A percentile compares a stretch with the other conserved stretches of the same genome.
Conservation (phyloP, 2,797 vertebrate species). For the Pteronotus mesoamericanus region DNA sequence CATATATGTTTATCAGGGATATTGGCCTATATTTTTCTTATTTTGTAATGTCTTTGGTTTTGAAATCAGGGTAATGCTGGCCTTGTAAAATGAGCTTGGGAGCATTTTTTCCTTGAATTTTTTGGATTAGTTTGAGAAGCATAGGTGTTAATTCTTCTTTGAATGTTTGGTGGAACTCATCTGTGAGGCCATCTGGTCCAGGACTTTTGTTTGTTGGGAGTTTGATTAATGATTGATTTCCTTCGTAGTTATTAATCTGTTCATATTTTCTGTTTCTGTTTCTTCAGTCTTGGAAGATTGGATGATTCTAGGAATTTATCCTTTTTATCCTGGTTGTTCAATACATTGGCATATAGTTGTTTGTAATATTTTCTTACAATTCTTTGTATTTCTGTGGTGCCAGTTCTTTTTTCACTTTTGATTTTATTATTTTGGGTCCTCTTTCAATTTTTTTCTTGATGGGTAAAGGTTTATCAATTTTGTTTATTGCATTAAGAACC, state of each 20-base stretch:
- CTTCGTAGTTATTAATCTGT: neutral
- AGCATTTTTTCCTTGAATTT: neutral
- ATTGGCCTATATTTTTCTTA: neutral
- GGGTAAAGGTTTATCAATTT: too few species aligned
- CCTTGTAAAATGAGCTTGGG: neutral
- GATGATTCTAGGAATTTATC: neutral
- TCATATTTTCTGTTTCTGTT: neutral
- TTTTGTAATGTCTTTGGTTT: neutral
- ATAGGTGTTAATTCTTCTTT: neutral
- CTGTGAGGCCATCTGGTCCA: neutral
- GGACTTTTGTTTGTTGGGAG: neutral
- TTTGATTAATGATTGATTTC: neutral
- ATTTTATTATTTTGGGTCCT: too few species aligned
- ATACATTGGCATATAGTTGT: neutral
- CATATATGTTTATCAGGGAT: neutral
- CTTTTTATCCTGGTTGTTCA: neutral
- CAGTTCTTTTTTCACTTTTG: too few species aligned
- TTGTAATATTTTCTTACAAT: neutral
- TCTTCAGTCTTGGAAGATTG: neutral
- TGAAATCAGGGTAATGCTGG: neutral
- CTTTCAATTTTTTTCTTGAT: too few species aligned
- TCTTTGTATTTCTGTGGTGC: too few species aligned
- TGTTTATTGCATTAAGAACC: too few species aligned
- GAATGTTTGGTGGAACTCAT: neutral
- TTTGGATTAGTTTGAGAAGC: neutral